These are phyloP conservation scores for Phyllopteryx taeniolatus DNA, from an alignment of 2,113 vertebrate species.

Conservation along the genomic window DNA sequence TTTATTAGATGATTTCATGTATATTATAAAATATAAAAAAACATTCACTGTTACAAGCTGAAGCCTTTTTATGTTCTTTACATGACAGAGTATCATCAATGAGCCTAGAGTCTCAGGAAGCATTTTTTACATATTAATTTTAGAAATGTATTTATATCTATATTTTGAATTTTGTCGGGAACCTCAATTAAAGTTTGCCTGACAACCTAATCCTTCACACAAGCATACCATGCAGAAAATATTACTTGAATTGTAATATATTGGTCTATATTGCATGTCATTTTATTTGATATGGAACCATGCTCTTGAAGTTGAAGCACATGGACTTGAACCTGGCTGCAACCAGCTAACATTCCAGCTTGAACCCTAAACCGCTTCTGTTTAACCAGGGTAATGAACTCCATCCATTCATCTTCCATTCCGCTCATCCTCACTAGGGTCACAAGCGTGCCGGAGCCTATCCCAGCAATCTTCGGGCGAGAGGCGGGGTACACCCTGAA, in stretches of 20 bases:
- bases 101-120: too few species aligned
- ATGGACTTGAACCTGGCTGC: background rate
- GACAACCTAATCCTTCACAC: background rate
- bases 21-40: too few species aligned
- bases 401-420: too few species aligned
- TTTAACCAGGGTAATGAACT: constrained; percentile 38
- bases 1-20: too few species aligned
- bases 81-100: background rate
- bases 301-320: constrained; percentile 1
- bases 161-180: background rate
- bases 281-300: background rate
- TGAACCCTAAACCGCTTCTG: constrained; percentile 6
- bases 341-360: too few species aligned
- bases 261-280: background rate
- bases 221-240: background rate
- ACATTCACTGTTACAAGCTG: background rate
- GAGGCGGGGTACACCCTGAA: too few species aligned
- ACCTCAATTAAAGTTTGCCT: background rate
- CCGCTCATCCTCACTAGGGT: too few species aligned
- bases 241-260: background rate
- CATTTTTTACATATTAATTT: background rate
- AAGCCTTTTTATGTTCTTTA: background rate
- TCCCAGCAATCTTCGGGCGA: too few species aligned
- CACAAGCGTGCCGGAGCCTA: too few species aligned
- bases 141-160: background rate